Evolutionary conservation across 2,113 vertebrate genomes (phyloP), one percentile per base, ranked within the genome.

Genomic region (Megaleporinus macrocephalus): DNA sequence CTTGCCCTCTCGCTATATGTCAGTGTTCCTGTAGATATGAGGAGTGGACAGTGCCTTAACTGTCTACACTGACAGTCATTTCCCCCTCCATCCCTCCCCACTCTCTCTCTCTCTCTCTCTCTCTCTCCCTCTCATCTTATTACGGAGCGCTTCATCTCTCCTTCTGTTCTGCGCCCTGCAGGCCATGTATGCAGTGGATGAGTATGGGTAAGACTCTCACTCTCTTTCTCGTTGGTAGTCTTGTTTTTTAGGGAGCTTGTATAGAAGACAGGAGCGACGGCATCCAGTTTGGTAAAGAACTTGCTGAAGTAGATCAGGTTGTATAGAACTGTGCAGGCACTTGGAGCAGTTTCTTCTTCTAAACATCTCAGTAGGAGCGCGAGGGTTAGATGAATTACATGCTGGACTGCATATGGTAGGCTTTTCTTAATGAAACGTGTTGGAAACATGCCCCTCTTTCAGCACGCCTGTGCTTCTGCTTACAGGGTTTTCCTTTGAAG

Each of bases 201-300:
- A 79, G 26, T 79, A 49, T 36, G 61, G 71, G 76, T 73, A 57
- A 79, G 75, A 22, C 27, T 55, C 27, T 73, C 71, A 30, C 77
- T 59, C 16, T 78, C 49, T 33, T 73, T 49, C 36, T 74, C 29
- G 26, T 27, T 57, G 47, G 3, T 15, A 76, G 55, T 1, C 29
- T 33, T 61, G 22, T 26, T 24, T 11, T 26, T n/a, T n/a, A n/a
- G n/a, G n/a, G 20, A 14, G 22, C 5, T 57, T 22, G 1, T 6
- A 9, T 5, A 2, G 47, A 1, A 36, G 36, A 36, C 36, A 36
- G 36, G 6, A 36, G 36, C 36, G 6, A 6, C 41, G 10, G 41
- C 57, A 61, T 26, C 22, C 9, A 29, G n/a, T 51, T 26, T 76
- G 74, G n/a, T 33, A 44, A 41, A 26, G 57, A 13, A 36, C 33